Conservation (phyloP, 2,888 invertebrate genomes). For the Dynastes hyllus region DNA sequence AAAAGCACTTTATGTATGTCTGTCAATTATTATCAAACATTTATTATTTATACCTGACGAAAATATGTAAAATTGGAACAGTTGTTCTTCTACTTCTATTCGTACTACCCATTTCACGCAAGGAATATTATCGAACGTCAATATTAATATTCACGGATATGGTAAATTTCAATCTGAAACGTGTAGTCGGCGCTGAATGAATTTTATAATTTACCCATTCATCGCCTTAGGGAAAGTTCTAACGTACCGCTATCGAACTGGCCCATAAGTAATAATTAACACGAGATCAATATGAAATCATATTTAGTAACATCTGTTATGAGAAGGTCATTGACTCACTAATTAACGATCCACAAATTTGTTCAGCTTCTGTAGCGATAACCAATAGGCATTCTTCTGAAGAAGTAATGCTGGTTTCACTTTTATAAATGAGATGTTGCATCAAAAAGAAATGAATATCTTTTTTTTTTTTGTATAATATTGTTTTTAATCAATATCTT, state of each 20-base stretch:
- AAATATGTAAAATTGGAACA: no score
- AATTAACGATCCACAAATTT: slow-evolving; percentile 33
- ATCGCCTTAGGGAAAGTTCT: slow-evolving; percentile 37
- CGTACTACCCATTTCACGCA: no score
- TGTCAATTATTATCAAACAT: no score
- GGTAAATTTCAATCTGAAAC: slow-evolving; percentile 44
- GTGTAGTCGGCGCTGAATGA: slow-evolving; percentile 37
- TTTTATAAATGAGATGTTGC: no score
- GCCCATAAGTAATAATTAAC: slow-evolving; percentile 56
- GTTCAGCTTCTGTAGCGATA: slow-evolving; percentile 5
- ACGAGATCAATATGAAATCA: slow-evolving; percentile 55
- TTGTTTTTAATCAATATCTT: no score
- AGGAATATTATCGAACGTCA: not conserved
- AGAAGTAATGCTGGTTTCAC: not conserved
- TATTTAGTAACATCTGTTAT: slow-evolving; percentile 56
- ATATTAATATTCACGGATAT: slow-evolving; percentile 20
- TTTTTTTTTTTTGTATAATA: no score
- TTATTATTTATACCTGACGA: no score
- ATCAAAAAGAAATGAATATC: no score
- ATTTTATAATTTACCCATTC: slow-evolving; percentile 49
- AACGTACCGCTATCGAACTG: slow-evolving; percentile 46
- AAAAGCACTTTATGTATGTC: no score
- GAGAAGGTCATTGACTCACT: slow-evolving; percentile 56
- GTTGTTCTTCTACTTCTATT: no score
- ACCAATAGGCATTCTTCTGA: not conserved